phyloP scores from a whole-genome alignment of 1,140 invertebrate genomes.

The Orchestia grillus region DNA sequence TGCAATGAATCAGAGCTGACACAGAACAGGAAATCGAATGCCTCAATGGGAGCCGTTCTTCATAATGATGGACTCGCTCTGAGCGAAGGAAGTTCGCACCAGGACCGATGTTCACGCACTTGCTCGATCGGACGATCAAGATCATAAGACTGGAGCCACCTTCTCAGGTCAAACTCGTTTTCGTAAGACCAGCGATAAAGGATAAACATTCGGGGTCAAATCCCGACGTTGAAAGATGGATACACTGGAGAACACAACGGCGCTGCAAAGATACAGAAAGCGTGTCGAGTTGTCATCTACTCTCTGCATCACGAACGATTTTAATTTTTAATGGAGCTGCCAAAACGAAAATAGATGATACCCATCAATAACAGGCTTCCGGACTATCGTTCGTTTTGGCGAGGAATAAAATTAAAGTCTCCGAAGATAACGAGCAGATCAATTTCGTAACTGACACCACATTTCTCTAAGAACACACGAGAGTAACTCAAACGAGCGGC shows the following conservation, averaged over 20 bases:
- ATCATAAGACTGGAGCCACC: not conserved
- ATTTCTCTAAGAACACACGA: not conserved
- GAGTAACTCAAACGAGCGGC: too few relatives aligned
- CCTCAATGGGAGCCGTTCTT: constrained; percentile 30
- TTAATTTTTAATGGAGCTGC: not conserved
- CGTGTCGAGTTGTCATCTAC: not conserved
- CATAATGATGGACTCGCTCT: constrained; percentile 11
- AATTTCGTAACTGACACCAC: not conserved
- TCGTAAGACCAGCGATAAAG: not conserved
- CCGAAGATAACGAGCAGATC: not conserved
- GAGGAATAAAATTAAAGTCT: not conserved
- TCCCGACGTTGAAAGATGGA: too few relatives aligned
- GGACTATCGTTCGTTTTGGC: not conserved
- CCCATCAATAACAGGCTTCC: not conserved
- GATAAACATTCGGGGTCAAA: not conserved
- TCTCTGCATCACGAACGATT: not conserved
- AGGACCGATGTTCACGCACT: not conserved
- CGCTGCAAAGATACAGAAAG: not conserved
- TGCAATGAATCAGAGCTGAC: constrained; percentile 29
- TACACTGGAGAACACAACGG: not conserved
- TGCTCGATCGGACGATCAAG: not conserved
- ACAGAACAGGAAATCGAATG: constrained; percentile 31
- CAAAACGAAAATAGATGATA: not conserved
- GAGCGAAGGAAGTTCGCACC: not conserved
- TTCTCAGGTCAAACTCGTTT: not conserved